Evolutionary conservation across 2,113 vertebrate species (phyloP).

Genomic region (Recurvirostra avosetta): DNA sequence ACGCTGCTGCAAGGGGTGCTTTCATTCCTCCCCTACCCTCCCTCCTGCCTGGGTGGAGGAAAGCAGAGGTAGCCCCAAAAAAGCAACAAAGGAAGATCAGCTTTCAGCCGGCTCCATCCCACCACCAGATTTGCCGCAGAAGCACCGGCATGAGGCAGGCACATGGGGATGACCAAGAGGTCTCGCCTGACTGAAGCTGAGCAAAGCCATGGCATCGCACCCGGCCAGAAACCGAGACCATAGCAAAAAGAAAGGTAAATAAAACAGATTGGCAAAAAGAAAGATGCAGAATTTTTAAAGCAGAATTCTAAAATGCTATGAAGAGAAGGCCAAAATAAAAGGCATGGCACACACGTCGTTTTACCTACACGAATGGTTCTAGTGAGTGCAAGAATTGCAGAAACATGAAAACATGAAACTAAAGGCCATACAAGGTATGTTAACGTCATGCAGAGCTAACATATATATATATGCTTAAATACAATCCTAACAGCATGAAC

Average conservation of each 20-base stretch:
- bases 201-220: background rate
- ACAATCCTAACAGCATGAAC: background rate
- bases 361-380: background rate
- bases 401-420: background rate
- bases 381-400: background rate
- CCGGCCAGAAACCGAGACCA: background rate
- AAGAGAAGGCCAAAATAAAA: background rate
- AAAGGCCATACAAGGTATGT: background rate
- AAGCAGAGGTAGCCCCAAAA: background rate
- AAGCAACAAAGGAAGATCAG: background rate
- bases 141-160: fast-evolving
- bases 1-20: background rate
- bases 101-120: background rate
- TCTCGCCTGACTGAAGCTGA: background rate
- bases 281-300: background rate
- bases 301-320: background rate
- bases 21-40: background rate
- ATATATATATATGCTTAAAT: background rate
- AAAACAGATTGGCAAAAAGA: background rate
- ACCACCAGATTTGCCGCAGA: background rate
- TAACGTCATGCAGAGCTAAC: background rate
- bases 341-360: background rate
- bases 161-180: fast-evolving
- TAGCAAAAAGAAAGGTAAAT: background rate
- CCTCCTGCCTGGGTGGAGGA: background rate